Evolutionary conservation across 1,140 invertebrate species (phyloP).

Genomic region (Dryas iulia): DNA sequence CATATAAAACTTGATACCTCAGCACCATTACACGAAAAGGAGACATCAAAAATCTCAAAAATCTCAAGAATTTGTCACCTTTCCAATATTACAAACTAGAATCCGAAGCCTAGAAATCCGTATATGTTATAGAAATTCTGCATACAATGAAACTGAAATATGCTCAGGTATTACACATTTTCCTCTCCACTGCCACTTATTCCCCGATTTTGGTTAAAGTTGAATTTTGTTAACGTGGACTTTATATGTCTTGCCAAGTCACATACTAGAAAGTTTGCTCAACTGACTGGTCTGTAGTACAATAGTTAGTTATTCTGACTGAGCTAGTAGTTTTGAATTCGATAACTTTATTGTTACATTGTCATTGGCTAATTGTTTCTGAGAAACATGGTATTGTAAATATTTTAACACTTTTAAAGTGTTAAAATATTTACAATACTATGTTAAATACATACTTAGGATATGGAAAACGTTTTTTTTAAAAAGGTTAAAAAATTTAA

Average conservation of each 20-base stretch:
- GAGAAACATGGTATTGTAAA: too few relatives aligned
- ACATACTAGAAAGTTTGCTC: not conserved
- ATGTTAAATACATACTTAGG: too few relatives aligned
- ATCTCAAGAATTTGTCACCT: not conserved
- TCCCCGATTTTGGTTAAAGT: not conserved
- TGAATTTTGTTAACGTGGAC: not conserved
- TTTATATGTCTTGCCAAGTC: constrained; percentile 3
- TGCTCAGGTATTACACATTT: constrained; percentile 8
- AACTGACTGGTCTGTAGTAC: not conserved
- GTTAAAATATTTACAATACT: too few relatives aligned
- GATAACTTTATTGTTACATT: not conserved
- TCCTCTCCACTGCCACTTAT: not conserved
- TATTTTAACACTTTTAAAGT: too few relatives aligned
- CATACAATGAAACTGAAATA: constrained; percentile 7
- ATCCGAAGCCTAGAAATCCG: not conserved
- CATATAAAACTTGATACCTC: too few relatives aligned
- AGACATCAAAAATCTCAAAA: not conserved
- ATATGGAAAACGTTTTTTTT: too few relatives aligned
- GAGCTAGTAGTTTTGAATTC: not conserved
- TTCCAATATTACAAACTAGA: not conserved
- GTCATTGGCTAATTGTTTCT: too few relatives aligned
- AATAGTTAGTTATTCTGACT: not conserved
- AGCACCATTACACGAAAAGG: too few relatives aligned
- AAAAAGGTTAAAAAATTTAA: too few relatives aligned
- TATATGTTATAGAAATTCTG: not conserved